phyloP scores from a whole-genome alignment of 2,113 vertebrate genomes.

The Onychorhynchus coronatus region DNA sequence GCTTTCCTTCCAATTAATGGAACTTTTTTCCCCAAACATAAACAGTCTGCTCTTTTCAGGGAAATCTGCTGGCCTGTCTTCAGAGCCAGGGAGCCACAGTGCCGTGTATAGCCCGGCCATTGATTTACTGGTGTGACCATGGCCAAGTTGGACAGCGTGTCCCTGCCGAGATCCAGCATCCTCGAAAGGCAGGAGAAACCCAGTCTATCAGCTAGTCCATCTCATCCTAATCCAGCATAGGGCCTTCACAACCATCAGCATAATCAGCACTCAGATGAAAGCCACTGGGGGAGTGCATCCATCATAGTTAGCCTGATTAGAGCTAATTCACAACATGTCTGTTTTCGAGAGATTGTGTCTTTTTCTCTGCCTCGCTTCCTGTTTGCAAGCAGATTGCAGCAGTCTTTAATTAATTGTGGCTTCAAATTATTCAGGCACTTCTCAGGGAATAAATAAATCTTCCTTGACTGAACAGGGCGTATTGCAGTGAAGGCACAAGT shows the following conservation, averaged over 20 bases:
- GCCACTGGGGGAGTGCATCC: conserved; percentile 30
- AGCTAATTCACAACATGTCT: conserved; percentile 33
- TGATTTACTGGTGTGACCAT: conserved; percentile 52
- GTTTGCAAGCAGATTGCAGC: conserved; percentile 25
- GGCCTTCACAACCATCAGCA: neutral
- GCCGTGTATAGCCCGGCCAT: neutral
- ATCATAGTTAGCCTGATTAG: conserved; percentile 19
- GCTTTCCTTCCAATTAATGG: neutral
- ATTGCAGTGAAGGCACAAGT: neutral
- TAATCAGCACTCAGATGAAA: conserved; percentile 19
- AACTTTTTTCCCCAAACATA: conserved; percentile 20
- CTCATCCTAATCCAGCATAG: neutral
- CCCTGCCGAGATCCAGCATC: neutral
- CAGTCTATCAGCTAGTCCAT: conserved; percentile 42
- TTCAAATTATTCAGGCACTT: conserved; percentile 45
- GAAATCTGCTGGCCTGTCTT: conserved; percentile 48
- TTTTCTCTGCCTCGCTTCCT: conserved; percentile 3
- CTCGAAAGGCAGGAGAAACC: conserved; percentile 23
- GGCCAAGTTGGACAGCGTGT: conserved; percentile 38
- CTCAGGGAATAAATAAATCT: conserved; percentile 52
- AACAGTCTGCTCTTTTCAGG: conserved; percentile 61
- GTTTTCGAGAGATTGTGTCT: neutral
- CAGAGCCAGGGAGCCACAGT: conserved; percentile 46
- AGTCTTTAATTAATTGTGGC: conserved; percentile 49
- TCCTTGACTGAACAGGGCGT: neutral